phyloP scores from a whole-genome alignment of 2,113 vertebrate genomes.

The Oncorhynchus clarkii region DNA sequence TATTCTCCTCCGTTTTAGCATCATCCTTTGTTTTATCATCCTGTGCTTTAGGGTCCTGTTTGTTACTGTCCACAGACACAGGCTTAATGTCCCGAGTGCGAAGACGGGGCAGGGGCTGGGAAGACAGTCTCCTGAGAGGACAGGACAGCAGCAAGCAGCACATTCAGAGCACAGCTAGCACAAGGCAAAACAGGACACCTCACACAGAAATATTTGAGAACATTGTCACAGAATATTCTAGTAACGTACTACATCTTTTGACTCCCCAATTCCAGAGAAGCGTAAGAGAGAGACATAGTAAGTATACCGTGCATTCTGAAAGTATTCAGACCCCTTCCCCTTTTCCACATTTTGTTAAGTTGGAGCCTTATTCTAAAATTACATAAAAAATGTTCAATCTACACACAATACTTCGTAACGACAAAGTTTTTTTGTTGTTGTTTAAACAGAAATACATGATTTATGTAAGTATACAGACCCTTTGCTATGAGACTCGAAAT shows the following conservation, averaged over 20 bases:
- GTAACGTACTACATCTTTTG: neutral
- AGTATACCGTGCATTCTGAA: no score
- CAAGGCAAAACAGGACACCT: slow-evolving; percentile 21
- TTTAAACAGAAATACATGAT: no score
- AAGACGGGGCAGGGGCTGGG: slow-evolving; percentile 50
- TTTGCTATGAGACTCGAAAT: no score
- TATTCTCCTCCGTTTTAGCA: slow-evolving; percentile 43
- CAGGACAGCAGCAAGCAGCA: neutral
- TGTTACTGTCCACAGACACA: slow-evolving; percentile 43
- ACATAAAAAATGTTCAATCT: no score
- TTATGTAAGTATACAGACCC: no score
- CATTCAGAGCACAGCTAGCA: neutral
- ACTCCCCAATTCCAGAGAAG: slow-evolving; percentile 2
- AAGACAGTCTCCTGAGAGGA: slow-evolving; percentile 65
- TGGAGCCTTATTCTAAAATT: no score
- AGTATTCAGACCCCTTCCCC: no score
- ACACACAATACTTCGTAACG: no score
- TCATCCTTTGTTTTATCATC: slow-evolving; percentile 52
- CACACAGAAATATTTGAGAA: neutral
- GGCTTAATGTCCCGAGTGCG: slow-evolving; percentile 50
- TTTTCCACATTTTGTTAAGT: no score
- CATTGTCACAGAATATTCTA: neutral
- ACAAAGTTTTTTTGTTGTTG: no score
- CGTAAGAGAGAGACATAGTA: neutral
- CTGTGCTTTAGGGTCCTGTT: slow-evolving; percentile 42